Percentiles rank a stretch among this genome's conserved stretches.
These are phyloP conservation scores for Aricia artaxerxes DNA, from an alignment of 2,888 invertebrate species.

Conservation along the genomic window DNA sequence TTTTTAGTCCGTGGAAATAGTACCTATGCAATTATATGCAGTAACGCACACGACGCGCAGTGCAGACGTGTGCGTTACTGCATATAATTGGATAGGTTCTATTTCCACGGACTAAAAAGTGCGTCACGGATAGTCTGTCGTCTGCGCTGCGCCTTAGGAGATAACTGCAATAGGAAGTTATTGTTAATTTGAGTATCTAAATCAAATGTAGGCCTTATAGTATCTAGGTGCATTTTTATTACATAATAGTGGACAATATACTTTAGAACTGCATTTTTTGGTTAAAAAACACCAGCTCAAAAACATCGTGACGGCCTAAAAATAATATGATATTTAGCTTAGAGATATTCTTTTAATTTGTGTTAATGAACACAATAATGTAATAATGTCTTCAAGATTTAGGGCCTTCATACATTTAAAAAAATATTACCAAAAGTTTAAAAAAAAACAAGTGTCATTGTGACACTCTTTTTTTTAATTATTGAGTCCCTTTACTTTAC, in stretches of 20 bases:
- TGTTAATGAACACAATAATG: not conserved
- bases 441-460: no score
- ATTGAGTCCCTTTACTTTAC: no score
- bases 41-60: no score
- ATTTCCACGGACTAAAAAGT: no score
- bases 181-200: not conserved
- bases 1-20: no score
- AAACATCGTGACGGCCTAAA: constrained; percentile 2
- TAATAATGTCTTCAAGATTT: not conserved
- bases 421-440: no score
- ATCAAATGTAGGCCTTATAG: constrained; percentile 21
- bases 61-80: no score
- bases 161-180: not conserved
- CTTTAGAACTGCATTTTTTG: not conserved
- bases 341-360: not conserved
- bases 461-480: no score
- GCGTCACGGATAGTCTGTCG: no score
- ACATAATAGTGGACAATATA: not conserved
- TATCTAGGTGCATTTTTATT: constrained; percentile 18
- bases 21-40: no score
- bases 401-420: not conserved
- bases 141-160: not conserved
- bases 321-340: not conserved
- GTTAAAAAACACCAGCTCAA: not conserved
- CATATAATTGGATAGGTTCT: no score